Conservation (phyloP, 2,113 vertebrate species). For the Elachura formosa region DNA sequence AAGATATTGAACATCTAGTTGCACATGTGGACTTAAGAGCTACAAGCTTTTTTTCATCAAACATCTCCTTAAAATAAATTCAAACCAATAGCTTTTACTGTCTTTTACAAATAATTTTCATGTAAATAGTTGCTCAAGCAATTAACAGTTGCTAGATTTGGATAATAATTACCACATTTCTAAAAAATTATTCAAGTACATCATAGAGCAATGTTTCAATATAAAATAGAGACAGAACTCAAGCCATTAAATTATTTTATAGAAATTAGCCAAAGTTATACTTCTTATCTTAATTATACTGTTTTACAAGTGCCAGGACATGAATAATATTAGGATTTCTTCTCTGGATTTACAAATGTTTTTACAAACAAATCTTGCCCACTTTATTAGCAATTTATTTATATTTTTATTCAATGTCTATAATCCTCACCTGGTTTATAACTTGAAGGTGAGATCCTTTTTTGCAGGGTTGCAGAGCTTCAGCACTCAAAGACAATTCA, state of each 20-base stretch:
- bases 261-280: background rate
- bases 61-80: background rate
- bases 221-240: background rate
- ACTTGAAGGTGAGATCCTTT: background rate
- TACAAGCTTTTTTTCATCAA: background rate
- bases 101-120: background rate
- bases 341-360: background rate
- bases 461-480: background rate
- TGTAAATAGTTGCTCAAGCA: background rate
- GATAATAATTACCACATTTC: background rate
- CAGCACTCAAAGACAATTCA: background rate
- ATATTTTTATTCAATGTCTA: background rate
- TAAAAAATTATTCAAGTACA: background rate
- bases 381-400: background rate
- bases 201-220: background rate
- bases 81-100: background rate
- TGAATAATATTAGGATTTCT: background rate
- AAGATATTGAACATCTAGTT: background rate
- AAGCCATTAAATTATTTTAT: background rate
- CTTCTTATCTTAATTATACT: background rate
- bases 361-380: background rate
- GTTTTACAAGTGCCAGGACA: background rate
- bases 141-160: background rate
- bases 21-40: background rate
- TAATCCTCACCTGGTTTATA: background rate